Base-by-base conservation (phyloP, 2,797 vertebrate genomes). In the Poeciliopsis infans region DNA sequence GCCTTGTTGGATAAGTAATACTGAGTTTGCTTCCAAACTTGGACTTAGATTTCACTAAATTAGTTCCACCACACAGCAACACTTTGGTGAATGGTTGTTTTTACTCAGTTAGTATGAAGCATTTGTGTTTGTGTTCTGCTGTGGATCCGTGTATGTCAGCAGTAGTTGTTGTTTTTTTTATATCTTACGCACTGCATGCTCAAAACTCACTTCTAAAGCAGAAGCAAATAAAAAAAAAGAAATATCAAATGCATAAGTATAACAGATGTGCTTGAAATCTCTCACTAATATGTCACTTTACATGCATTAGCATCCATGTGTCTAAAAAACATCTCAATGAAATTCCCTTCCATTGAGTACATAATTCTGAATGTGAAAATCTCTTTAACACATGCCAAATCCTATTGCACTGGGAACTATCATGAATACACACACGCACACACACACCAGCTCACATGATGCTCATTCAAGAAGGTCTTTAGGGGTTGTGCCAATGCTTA, bases 391-490 rank as follows among this genome's bases (percentile, higher is more conserved):
- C 85, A 86, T 73, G 79, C 75, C 77, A 86, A 75, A 91, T 78
- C 88, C 83, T 90, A 70, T 84, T 78, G 78, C 57, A 73, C 72
- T 81, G 80, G 84, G 66, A 76, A 16, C 49, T 25, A 57, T 64
- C 13, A 18, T 12, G 11, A 74, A 46, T 5, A 5, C 53, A 71
- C 36, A 68, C 64, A 43, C 18, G n/a, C 66, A 69, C 3, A 28
- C 23, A 31, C 86, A 76, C 89, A 87, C 90, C 86, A 75, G 78
- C 81, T 73, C 59, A 82, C 89, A 90, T 91, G 90, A 93, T 93
- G 90, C 85, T 94, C 91, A 95, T 91, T 95, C 89, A 94, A 83
- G 90, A 92, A 86, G 76, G 45, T 5, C 66, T 91, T 87, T 86
- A 74, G 78, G 74, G 28, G 75, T 74, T 71, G 68, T 80, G 79